Evolutionary conservation across 2,888 invertebrate species (phyloP).

Genomic region (Cyclophora punctaria): DNA sequence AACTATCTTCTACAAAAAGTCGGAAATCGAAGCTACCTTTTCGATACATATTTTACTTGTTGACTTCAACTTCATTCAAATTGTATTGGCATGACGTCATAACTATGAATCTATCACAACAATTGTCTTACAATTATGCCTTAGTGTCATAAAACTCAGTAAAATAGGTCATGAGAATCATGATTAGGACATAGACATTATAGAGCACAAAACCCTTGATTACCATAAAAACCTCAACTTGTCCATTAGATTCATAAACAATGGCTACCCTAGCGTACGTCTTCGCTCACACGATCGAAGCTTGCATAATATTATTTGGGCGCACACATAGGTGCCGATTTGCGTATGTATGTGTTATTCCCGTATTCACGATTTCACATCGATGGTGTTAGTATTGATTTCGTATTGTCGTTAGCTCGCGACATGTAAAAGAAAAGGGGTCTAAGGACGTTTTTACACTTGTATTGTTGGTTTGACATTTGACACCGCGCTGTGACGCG

Average conservation of each 20-base stretch:
- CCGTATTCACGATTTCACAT: slow-evolving; percentile 72
- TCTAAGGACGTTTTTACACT: slow-evolving; percentile 52
- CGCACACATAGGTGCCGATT: slow-evolving; percentile 31
- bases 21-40: too few species aligned
- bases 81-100: too few species aligned
- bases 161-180: too few species aligned
- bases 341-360: slow-evolving; percentile 38
- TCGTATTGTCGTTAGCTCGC: slow-evolving; percentile 73
- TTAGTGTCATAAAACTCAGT: too few species aligned
- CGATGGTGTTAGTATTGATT: slow-evolving; percentile 75
- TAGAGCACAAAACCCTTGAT: too few species aligned
- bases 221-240: background rate
- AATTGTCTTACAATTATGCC: too few species aligned
- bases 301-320: slow-evolving; percentile 66
- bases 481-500: too few species aligned
- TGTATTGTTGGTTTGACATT: slow-evolving; percentile 4
- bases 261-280: slow-evolving; percentile 51
- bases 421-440: slow-evolving; percentile 73
- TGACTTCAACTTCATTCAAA: too few species aligned
- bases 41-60: too few species aligned
- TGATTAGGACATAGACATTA: too few species aligned
- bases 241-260: slow-evolving; percentile 11
- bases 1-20: too few species aligned
- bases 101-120: too few species aligned
- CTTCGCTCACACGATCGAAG: slow-evolving; percentile 57